Base-by-base conservation (phyloP, 1,140 invertebrate species). In the Achroia grisella region DNA sequence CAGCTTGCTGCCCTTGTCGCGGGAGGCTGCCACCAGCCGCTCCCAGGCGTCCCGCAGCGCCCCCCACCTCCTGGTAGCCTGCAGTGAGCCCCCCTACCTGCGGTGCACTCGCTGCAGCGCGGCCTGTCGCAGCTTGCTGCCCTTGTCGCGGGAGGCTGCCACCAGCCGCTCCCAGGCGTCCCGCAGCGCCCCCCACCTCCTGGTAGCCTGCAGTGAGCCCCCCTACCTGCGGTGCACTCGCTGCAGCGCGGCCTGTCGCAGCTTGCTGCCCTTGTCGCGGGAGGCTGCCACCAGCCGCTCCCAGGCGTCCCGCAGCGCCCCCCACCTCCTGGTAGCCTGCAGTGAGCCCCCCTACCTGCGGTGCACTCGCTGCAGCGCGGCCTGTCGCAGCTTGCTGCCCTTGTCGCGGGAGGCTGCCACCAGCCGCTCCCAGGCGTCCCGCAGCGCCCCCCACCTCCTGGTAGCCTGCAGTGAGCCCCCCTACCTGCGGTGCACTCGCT, bases 1-100 rank as follows among this genome's bases (percentile, higher is more conserved):
- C 33, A 89, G 82, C 71, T 95, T 92, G 52, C 92, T 88, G 3
- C 95, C 94, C 72, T 98, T 98, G 57, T 97, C 94, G 17, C 93
- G 77, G 0, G 94, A 95, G 6, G 82, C 82, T 1, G 71, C 63
- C 5, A 81, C 64, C 8, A 86, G 64, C 15, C 43, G 54, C 10
- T 59, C 73, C 82, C 85, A 86, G 0, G n/a, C n/a, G n/a, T n/a
- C n/a, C n/a, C n/a, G n/a, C n/a, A n/a, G n/a, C n/a, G n/a, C n/a
- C n/a, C n/a, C n/a, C n/a, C n/a, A n/a, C n/a, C n/a, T n/a, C n/a
- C n/a, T n/a, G n/a, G n/a, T n/a, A n/a, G n/a, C n/a, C n/a, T n/a
- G n/a, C n/a, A n/a, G n/a, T n/a, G n/a, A n/a, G n/a, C n/a, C n/a
- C n/a, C n/a, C n/a, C n/a, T n/a, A 82, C 78, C 79, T 61, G 6